phyloP scores from a whole-genome alignment of 2,888 invertebrate species.

The Mayetiola destructor region DNA sequence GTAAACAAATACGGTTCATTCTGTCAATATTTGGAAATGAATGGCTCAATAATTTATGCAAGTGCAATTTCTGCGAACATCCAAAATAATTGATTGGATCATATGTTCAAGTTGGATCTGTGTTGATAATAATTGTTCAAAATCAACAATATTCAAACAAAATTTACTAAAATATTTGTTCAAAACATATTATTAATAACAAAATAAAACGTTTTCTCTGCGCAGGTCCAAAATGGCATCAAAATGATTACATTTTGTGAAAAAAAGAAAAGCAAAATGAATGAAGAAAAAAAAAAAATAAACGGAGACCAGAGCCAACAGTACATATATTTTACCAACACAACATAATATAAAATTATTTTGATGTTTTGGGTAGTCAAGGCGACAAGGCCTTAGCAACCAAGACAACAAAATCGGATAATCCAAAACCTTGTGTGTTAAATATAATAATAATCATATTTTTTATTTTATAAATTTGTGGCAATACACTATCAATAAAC shows the following conservation, averaged over 20 bases:
- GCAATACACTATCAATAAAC: too few relatives aligned
- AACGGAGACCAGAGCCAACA: not conserved
- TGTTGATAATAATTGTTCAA: too few relatives aligned
- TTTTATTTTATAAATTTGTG: too few relatives aligned
- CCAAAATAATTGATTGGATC: too few relatives aligned
- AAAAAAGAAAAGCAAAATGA: not conserved
- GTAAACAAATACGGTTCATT: not conserved
- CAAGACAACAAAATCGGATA: constrained; percentile 18
- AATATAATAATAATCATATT: not conserved
- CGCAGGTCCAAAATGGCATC: constrained; percentile 9
- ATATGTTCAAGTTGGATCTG: too few relatives aligned
- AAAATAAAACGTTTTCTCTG: too few relatives aligned
- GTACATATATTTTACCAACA: not conserved
- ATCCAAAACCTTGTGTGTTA: not conserved
- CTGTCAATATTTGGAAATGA: too few relatives aligned
- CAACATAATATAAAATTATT: not conserved
- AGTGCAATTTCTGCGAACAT: too few relatives aligned
- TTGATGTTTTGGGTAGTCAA: constrained; percentile 18
- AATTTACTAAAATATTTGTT: too few relatives aligned
- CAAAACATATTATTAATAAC: too few relatives aligned
- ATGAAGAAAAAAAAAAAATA: not conserved
- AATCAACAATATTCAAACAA: too few relatives aligned
- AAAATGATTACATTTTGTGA: not conserved
- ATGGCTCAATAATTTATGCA: too few relatives aligned
- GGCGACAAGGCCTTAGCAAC: constrained; percentile 20